phyloP scores from a whole-genome alignment of 2,113 vertebrate species.

The Chionomys nivalis region DNA sequence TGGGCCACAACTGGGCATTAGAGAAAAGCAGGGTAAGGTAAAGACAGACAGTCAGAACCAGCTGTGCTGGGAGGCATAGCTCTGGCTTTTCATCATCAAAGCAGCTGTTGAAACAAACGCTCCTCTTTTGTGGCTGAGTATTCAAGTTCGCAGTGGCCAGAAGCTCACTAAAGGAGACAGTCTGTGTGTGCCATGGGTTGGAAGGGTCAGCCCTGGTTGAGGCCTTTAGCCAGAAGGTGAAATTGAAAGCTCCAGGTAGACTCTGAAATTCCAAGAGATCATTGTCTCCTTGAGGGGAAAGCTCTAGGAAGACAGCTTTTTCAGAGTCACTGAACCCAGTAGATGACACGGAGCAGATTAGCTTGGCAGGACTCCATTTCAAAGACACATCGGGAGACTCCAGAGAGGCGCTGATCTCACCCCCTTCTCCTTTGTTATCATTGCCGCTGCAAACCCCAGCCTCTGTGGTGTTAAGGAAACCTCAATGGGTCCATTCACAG shows the following conservation, averaged over 20 bases:
- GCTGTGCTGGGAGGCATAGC: slow-evolving; percentile 19
- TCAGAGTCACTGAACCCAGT: not conserved
- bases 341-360: not conserved
- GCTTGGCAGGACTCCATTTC: not conserved
- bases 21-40: slow-evolving; percentile 8
- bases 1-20: slow-evolving; percentile 51
- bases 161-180: slow-evolving; percentile 65
- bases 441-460: not conserved
- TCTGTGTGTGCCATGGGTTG: slow-evolving; percentile 8
- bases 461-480: not conserved
- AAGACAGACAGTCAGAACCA: slow-evolving; percentile 48
- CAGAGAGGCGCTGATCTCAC: not conserved
- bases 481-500: not conserved
- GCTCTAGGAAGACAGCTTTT: slow-evolving; percentile 38
- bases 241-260: slow-evolving; percentile 32
- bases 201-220: not conserved
- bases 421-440: not conserved
- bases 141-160: slow-evolving; percentile 60
- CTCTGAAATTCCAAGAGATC: not conserved
- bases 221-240: not conserved
- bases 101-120: slow-evolving; percentile 78
- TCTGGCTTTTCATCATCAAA: slow-evolving; percentile 25
- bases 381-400: not conserved
- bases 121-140: slow-evolving; percentile 45
- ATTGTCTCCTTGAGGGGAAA: not conserved